A percentile compares a stretch with the other conserved stretches of the same genome.
Evolutionary conservation across 2,888 invertebrate species (phyloP).

Genomic region (Brachyopa scutellaris): DNA sequence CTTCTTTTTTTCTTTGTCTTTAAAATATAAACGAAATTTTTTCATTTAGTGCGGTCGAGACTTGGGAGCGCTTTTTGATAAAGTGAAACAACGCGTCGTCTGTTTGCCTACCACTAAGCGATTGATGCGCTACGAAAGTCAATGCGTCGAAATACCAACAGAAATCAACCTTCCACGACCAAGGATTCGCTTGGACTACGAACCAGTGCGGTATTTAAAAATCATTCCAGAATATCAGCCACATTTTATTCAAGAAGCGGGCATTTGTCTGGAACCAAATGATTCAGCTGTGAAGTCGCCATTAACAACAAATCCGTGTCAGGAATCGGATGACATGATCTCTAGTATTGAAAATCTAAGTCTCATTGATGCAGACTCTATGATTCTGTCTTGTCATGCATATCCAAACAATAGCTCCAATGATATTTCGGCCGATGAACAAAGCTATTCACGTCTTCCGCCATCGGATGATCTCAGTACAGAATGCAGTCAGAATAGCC

Average conservation of each 20-base stretch:
- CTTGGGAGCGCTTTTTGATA: slow-evolving; percentile 78
- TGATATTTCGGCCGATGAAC: slow-evolving; percentile 79
- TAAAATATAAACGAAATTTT: neutral
- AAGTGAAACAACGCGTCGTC: slow-evolving; percentile 80
- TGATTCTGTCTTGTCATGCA: slow-evolving; percentile 76
- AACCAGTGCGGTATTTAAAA: slow-evolving; percentile 81
- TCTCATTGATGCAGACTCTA: slow-evolving; percentile 77
- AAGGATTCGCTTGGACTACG: slow-evolving; percentile 78
- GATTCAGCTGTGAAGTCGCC: slow-evolving; percentile 54
- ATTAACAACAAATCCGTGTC: slow-evolving; percentile 73
- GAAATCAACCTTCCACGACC: slow-evolving; percentile 80
- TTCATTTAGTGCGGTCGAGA: slow-evolving; percentile 79
- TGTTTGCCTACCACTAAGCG: slow-evolving; percentile 81
- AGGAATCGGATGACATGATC: slow-evolving; percentile 80
- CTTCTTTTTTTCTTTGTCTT: neutral
- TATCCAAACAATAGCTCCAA: slow-evolving; percentile 75
- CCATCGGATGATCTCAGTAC: slow-evolving; percentile 73
- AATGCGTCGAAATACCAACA: slow-evolving; percentile 80
- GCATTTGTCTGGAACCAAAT: slow-evolving; percentile 76
- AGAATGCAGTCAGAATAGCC: slow-evolving; percentile 67
- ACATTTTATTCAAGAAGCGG: slow-evolving; percentile 79
- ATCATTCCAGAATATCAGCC: slow-evolving; percentile 80
- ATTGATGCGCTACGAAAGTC: slow-evolving; percentile 81
- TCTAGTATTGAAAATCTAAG: slow-evolving; percentile 81
- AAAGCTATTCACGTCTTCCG: slow-evolving; percentile 78